These are phyloP conservation scores for Tenthredo distinguenda DNA, from an alignment of 2,888 invertebrate species.

Conservation along the genomic window DNA sequence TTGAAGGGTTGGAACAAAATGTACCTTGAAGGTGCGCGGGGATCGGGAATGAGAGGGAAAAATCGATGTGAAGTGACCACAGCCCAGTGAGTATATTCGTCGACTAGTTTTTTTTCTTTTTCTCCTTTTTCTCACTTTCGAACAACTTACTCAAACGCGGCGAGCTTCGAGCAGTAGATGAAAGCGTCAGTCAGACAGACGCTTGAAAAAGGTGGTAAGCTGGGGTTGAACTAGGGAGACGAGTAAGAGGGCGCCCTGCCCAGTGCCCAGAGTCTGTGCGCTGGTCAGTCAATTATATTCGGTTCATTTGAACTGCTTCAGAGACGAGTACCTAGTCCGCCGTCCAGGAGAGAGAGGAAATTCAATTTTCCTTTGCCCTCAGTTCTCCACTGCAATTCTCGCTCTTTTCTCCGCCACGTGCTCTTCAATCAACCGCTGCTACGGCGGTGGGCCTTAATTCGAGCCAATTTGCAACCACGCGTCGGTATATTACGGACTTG, in stretches of 20 bases:
- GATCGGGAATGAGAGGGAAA: background rate
- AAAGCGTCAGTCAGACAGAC: slow-evolving; percentile 39
- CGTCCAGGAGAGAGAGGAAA: slow-evolving; percentile 36
- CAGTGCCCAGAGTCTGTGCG: background rate
- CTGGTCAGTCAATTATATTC: slow-evolving; percentile 52
- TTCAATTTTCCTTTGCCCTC: slow-evolving; percentile 49
- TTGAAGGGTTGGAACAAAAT: background rate
- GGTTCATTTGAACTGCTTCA: slow-evolving; percentile 52
- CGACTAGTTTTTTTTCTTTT: background rate
- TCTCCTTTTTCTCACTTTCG: background rate
- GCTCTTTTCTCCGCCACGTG: slow-evolving; percentile 39
- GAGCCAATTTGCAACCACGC: slow-evolving; percentile 11
- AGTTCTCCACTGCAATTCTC: slow-evolving; percentile 31
- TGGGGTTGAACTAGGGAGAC: background rate
- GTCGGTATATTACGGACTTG: background rate
- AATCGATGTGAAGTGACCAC: background rate
- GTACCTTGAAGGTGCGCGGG: background rate
- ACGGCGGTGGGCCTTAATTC: slow-evolving; percentile 19
- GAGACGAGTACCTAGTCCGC: slow-evolving; percentile 10
- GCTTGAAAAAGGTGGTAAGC: slow-evolving; percentile 22
- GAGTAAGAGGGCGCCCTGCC: background rate
- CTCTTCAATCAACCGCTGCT: slow-evolving; percentile 40
- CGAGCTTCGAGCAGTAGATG: slow-evolving; percentile 13
- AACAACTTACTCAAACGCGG: background rate
- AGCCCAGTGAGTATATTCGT: background rate